Base-by-base conservation (phyloP, 2,797 vertebrate genomes). In the Selene dorsalis region DNA sequence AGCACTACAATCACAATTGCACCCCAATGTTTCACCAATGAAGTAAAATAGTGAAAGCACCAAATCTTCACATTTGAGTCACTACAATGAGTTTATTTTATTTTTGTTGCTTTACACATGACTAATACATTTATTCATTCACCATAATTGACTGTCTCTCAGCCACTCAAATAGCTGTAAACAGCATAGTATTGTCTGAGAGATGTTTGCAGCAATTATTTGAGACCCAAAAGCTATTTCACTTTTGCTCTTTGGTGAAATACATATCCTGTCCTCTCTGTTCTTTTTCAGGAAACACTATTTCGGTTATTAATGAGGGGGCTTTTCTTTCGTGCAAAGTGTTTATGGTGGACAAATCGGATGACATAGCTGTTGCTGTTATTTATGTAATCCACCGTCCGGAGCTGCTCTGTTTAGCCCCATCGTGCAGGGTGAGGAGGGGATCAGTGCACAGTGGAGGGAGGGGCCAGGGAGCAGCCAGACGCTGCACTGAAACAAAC, bases 401-500 rank as follows among this genome's bases (percentile, higher is more conserved):
- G 5, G 73, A 72, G 71, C 64, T 4, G 35, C 55, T 67, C 26
- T 55, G 41, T 79, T 77, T 59, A 35, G 59, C 74, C 69, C 43
- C 10, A 4, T 58, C 52, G 7, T 52, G 52, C 39, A 10, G 63
- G 55, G 4, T 12, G 38, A 71, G 59, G 52, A 69, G 55, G 45
- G 60, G 65, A 74, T 84, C 80, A 59, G 73, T 53, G 50, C 26
- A 77, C 72, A 11, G 69, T 13, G 62, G 64, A 57, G 22, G 67
- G 67, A 73, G 63, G 77, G 53, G 70, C 53, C 24, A 52, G 35
- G 55, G 56, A 65, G 43, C 28, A 65, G 56, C 45, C 8, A 32
- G 71, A 75, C 65, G 67, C 85, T 35, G 69, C 82, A 79, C 56
- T 72, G 55, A 75, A 88, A 88, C 84, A 4, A 69, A 80, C 73